phyloP scores from a whole-genome alignment of 2,113 vertebrate species.

The Rhadina sibilatrix region DNA sequence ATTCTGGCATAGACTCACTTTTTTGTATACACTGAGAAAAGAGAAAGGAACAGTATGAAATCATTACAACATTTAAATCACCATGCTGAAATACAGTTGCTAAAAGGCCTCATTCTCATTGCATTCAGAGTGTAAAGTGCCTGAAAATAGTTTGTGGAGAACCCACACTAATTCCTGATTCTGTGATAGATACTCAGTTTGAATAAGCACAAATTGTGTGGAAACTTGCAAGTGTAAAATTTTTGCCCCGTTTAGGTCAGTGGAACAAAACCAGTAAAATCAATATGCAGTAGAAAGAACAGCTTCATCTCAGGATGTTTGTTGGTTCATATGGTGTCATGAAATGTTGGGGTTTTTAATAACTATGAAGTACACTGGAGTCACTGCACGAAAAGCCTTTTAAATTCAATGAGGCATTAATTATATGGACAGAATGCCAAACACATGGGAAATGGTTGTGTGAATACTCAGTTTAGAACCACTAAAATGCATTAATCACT shows the following conservation, averaged over 20 bases:
- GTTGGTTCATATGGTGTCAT: neutral
- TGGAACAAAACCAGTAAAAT: neutral
- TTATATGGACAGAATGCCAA: neutral
- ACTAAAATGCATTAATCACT: neutral
- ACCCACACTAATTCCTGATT: neutral
- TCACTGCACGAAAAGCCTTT: neutral
- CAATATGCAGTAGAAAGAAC: neutral
- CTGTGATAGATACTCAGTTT: neutral
- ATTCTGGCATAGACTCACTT: neutral
- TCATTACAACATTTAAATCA: conserved; percentile 37
- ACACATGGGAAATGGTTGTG: neutral
- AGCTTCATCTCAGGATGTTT: neutral
- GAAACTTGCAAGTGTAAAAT: neutral
- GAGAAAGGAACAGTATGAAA: conserved; percentile 36
- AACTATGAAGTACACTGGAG: neutral
- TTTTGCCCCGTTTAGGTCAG: neutral
- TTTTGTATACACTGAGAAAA: neutral
- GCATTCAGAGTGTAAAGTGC: neutral
- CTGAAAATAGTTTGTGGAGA: neutral
- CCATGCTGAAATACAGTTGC: neutral
- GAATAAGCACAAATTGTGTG: neutral
- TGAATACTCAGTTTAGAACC: neutral
- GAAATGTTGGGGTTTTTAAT: neutral
- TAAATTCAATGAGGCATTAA: neutral
- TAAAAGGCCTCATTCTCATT: neutral